These are phyloP conservation scores for Pygocentrus nattereri DNA, from an alignment of 2,797 vertebrate genomes.

Conservation along the genomic window DNA sequence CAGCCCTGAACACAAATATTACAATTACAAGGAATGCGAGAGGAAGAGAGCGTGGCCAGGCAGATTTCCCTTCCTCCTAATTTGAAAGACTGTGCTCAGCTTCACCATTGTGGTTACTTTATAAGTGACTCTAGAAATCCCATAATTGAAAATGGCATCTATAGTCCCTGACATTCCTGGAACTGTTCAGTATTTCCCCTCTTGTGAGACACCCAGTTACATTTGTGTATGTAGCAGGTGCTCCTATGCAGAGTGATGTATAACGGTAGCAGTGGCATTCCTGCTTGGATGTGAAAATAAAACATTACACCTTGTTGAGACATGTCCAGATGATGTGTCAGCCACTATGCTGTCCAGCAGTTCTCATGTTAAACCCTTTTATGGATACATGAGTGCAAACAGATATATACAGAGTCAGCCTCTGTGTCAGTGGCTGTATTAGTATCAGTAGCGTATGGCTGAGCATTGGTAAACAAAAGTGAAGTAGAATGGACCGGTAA, in stretches of 20 bases:
- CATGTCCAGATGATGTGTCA: neutral
- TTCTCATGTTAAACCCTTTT: conserved; percentile 1
- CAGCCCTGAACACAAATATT: conserved; percentile 56
- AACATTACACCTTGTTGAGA: neutral
- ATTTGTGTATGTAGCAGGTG: neutral
- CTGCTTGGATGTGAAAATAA: neutral
- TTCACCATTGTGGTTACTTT: neutral
- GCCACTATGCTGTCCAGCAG: neutral
- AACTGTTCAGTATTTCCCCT: neutral
- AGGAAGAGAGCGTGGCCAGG: neutral
- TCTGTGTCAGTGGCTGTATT: conserved; percentile 1
- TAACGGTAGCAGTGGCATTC: neutral
- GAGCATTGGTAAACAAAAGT: conserved; percentile 3
- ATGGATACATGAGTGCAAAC: neutral
- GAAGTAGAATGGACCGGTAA: conserved; percentile 10
- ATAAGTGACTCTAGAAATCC: neutral
- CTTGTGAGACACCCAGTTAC: neutral
- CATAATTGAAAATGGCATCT: neutral
- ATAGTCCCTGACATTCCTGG: neutral
- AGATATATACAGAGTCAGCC: neutral
- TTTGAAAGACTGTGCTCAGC: neutral
- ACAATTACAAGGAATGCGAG: conserved; percentile 35
- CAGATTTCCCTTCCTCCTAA: neutral
- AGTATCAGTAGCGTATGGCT: conserved; percentile 2
- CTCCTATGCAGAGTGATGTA: neutral